Conservation (phyloP, 2,888 invertebrate species). For the Hyposoter dolosus region DNA sequence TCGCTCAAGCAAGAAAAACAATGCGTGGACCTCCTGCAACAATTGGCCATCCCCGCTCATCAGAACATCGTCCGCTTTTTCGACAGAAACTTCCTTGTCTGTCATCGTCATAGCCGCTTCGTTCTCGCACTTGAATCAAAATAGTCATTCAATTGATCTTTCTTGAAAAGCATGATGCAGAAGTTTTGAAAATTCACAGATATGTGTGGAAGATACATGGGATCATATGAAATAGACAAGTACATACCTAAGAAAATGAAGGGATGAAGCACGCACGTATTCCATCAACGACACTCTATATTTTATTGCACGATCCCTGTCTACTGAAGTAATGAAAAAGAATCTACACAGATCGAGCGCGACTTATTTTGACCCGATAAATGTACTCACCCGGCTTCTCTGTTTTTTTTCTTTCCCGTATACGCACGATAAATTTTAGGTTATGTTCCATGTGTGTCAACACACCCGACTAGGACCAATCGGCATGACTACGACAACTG, state of each 20-base stretch:
- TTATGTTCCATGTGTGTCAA: not conserved
- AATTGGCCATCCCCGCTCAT: conserved; percentile 86
- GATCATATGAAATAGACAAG: no score
- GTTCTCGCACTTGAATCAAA: conserved; percentile 77
- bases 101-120: conserved; percentile 80
- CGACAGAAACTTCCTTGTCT: conserved; percentile 79
- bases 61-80: conserved; percentile 80
- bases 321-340: no score
- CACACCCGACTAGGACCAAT: no score
- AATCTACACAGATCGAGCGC: no score
- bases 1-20: conserved; percentile 94
- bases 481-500: no score
- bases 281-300: no score
- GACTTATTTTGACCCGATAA: no score
- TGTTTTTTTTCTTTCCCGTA: not conserved
- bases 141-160: not conserved
- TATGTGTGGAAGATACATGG: no score
- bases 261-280: no score
- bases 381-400: no score
- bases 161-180: not conserved
- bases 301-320: no score
- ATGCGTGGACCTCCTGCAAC: conserved; percentile 93
- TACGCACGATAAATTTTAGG: not conserved
- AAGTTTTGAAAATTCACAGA: not conserved
- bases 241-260: no score